These are phyloP conservation scores for Ochlodes sylvanus DNA, from an alignment of 2,888 invertebrate species.

Conservation along the genomic window DNA sequence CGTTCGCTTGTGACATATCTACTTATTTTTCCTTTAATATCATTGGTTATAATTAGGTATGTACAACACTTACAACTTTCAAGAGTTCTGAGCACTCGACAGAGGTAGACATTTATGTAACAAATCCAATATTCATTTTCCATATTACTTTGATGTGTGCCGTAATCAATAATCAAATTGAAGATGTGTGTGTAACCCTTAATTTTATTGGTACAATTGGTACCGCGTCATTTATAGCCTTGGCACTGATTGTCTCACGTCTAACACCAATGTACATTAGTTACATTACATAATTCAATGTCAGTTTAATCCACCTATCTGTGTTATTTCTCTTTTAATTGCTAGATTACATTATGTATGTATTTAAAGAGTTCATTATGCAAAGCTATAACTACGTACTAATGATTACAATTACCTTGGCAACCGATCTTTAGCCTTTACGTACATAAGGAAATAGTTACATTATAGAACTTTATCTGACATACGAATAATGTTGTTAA, in stretches of 20 bases:
- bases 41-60: too few species aligned
- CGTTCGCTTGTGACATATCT: too few species aligned
- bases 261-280: too few species aligned
- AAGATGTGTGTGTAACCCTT: not conserved
- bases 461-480: not conserved
- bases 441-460: not conserved
- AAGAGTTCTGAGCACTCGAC: too few species aligned
- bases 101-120: too few species aligned
- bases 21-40: too few species aligned
- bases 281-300: too few species aligned
- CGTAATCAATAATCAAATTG: too few species aligned
- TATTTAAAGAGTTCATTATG: not conserved
- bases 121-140: too few species aligned
- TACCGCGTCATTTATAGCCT: not conserved
- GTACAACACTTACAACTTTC: too few species aligned
- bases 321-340: not conserved
- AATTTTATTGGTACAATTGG: not conserved
- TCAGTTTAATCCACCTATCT: not conserved
- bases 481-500: not conserved
- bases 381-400: not conserved
- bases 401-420: conserved; percentile 3
- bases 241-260: not conserved
- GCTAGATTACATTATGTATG: not conserved
- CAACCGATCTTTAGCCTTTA: conserved; percentile 13
- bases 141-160: too few species aligned